Base-by-base conservation (phyloP, 1,140 invertebrate genomes). In the Eumaeus atala region DNA sequence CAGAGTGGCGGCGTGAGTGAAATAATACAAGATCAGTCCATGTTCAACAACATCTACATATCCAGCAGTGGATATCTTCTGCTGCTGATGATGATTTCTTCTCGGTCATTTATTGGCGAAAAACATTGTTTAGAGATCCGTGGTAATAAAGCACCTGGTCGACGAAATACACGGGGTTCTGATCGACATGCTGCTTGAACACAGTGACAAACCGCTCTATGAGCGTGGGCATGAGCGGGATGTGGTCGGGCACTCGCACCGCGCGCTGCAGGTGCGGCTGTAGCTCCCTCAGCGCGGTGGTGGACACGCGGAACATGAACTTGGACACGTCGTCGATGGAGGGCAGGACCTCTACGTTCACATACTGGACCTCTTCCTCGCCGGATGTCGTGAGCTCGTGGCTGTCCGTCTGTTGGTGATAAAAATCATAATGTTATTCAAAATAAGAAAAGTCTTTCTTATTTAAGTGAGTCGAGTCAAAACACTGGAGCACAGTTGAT, bases 181-280 rank as follows among this genome's bases (percentile, higher is more conserved):
- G 74, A 5, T 89, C 74, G 16, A 96, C 91, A 69, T 93, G 90
- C 36, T 94, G 89, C 69, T 92, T 93, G 71, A 97, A 97, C 1
- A 93, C 93, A 58, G 92, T 93, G 11, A 96, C 88, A 82, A 97
- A 97, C 66, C 93, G 90, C 66, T 97, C 96, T 42, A 94, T 90
- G 0, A 96, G 83, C 7, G 92, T 93, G 61, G 93, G 93, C 69
- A 95, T 91, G 59, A 97, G 93, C 12, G 92, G 92, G 49, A 97
- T 92, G 75, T 95, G 91, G 14, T 93, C 90, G 7, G 93, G 90
- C 71, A 96, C 92, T 7, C 89, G 80, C 37, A 97, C 93, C 0
- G 92, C 92, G 5, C 91, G 83, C n/a, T 89, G 87, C 2, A 97
- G 81, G 71, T 93, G 92, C 40, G 94, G 92, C 84, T 94, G 92